These are phyloP conservation scores for Distichodus sexfasciatus DNA, from an alignment of 2,797 vertebrate genomes.

Conservation along the genomic window DNA sequence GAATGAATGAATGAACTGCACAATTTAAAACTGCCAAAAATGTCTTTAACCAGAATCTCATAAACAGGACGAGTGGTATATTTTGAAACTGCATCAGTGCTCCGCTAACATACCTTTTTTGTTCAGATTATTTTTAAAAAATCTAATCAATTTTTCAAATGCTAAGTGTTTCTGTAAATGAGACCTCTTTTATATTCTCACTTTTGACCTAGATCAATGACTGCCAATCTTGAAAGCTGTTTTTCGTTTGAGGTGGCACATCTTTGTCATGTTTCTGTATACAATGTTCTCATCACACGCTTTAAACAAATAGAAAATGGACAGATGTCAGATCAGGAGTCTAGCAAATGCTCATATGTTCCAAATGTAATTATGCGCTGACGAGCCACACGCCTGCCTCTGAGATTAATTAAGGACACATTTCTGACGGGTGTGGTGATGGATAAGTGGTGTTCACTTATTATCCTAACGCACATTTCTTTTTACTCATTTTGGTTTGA, in stretches of 20 bases:
- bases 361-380: constrained; percentile 31
- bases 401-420: constrained; percentile 36
- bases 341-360: constrained; percentile 20
- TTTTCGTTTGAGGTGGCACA: constrained; percentile 1
- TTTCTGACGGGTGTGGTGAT: constrained; percentile 27
- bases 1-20: too few relatives aligned
- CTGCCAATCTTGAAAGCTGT: too few relatives aligned
- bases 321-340: constrained; percentile 30
- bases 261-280: not conserved
- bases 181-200: too few relatives aligned
- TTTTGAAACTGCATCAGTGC: not conserved
- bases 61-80: too few relatives aligned
- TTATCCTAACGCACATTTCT: constrained; percentile 13
- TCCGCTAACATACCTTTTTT: too few relatives aligned
- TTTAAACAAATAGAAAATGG: not conserved
- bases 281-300: constrained; percentile 11
- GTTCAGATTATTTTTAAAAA: too few relatives aligned
- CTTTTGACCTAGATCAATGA: too few relatives aligned
- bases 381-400: constrained; percentile 28
- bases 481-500: not conserved
- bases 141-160: too few relatives aligned
- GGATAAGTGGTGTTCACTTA: constrained; percentile 28
- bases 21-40: too few relatives aligned
- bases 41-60: too few relatives aligned
- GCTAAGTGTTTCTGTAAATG: too few relatives aligned